Base-by-base conservation (phyloP, 1,140 invertebrate species). In the Coenobita brevimanus region DNA sequence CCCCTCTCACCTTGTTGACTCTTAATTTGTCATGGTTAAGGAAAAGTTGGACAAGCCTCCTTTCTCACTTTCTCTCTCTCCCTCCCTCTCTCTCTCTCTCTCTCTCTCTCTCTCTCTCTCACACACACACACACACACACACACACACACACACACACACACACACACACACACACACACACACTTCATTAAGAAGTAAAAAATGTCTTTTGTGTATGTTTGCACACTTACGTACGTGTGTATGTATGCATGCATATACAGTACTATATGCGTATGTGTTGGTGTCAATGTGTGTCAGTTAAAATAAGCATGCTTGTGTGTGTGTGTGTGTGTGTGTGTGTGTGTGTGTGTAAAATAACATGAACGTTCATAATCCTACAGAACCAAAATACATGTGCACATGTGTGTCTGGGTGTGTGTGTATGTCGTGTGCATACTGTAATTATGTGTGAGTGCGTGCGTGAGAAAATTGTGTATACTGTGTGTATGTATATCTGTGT, bases 281-380 rank as follows among this genome's bases (percentile, higher is more conserved):
- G n/a, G 62, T 64, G 62, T 64, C n/a, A 24, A 30, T 64, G 62
- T 64, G 62, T 64, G 62, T 64, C 24, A 30, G 75, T 78, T 24
- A 33, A 36, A 33, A 36, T n/a, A n/a, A n/a, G n/a, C n/a, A n/a
- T n/a, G n/a, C n/a, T n/a, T n/a, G n/a, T n/a, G n/a, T n/a, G n/a
- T 78, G 75, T 78, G 75, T 78, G 75, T 78, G 75, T 78, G 75
- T 78, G 75, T 78, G 75, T 78, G 75, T 78, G 75, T 78, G 75
- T 78, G 75, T 78, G 75, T 78, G 75, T 78, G 75, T 78, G 75
- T 78, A 36, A 33, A 36, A 33, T 24, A 33, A 36, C 38, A 36
- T 78, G 75, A 33, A 36, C 36, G 73, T 76, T n/a, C n/a, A n/a
- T n/a, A n/a, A n/a, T n/a, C n/a, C n/a, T n/a, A n/a, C n/a, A n/a